These are phyloP conservation scores for Eciton burchellii DNA, from an alignment of 1,140 invertebrate species.

Conservation along the genomic window DNA sequence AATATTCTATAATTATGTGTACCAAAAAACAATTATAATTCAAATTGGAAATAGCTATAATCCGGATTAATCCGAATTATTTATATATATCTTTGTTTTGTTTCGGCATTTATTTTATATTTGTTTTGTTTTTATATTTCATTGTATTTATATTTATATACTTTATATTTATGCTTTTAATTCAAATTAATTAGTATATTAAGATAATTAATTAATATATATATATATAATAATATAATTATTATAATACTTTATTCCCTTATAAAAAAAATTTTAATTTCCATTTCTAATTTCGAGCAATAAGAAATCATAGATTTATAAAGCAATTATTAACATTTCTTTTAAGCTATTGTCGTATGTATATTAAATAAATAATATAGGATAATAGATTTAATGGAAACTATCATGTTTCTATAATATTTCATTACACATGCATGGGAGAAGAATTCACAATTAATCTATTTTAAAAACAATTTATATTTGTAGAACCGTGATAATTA, in stretches of 20 bases:
- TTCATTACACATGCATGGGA: neutral
- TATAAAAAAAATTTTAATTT: neutral
- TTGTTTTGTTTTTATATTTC: too few species aligned
- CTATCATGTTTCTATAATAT: neutral
- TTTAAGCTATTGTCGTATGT: neutral
- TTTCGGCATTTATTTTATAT: too few species aligned
- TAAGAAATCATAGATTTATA: neutral
- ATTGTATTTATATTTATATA: too few species aligned
- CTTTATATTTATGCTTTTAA: neutral
- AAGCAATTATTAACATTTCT: neutral
- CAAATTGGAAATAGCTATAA: too few species aligned
- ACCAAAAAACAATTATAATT: too few species aligned
- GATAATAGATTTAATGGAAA: constrained; percentile 8
- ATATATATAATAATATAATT: neutral
- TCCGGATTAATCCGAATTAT: too few species aligned
- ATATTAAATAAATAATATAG: constrained; percentile 8
- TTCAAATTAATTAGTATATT: neutral
- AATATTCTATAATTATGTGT: too few species aligned
- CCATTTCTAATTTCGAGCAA: neutral
- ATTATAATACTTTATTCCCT: too few species aligned
- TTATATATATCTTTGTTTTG: too few species aligned
- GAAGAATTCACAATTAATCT: neutral
- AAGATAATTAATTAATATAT: constrained; percentile 4
- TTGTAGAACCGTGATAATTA: constrained; percentile 1
- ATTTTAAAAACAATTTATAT: neutral